Evolutionary conservation across 1,140 invertebrate species (phyloP).

Genomic region (Trichogramma pretiosum): DNA sequence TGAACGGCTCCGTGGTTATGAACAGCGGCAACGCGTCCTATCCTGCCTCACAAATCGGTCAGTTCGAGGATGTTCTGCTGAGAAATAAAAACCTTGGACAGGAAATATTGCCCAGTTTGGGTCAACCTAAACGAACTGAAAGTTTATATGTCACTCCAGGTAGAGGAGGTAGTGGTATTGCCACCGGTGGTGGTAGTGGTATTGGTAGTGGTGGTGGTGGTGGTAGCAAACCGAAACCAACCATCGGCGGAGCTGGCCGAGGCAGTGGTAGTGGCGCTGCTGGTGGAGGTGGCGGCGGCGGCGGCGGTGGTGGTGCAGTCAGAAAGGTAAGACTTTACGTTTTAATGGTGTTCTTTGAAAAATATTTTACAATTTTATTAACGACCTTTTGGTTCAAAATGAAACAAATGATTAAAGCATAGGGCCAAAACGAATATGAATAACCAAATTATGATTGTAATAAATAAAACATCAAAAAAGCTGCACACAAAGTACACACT

Average conservation of each 20-base stretch:
- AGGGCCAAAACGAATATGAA: too few relatives aligned
- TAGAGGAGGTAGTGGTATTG: slow-evolving; percentile 34
- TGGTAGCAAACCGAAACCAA: too few relatives aligned
- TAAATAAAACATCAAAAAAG: too few relatives aligned
- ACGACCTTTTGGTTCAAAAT: too few relatives aligned
- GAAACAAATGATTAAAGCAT: too few relatives aligned
- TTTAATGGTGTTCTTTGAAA: too few relatives aligned
- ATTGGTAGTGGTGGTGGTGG: slow-evolving; percentile 34
- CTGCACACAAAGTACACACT: too few relatives aligned
- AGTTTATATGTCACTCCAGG: slow-evolving; percentile 52
- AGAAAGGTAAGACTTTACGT: slow-evolving; percentile 42
- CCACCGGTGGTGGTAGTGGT: slow-evolving; percentile 26
- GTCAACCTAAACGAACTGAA: slow-evolving; percentile 81
- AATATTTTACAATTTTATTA: too few relatives aligned
- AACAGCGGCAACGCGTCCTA: slow-evolving; percentile 46
- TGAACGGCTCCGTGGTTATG: slow-evolving; percentile 37
- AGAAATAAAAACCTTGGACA: slow-evolving; percentile 72
- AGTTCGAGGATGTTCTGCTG: slow-evolving; percentile 71
- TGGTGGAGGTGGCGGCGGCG: slow-evolving; percentile 27
- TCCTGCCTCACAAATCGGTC: slow-evolving; percentile 34
- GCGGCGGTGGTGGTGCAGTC: too few relatives aligned
- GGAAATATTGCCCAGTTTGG: slow-evolving; percentile 75
- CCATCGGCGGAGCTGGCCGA: too few relatives aligned
- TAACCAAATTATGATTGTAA: too few relatives aligned
- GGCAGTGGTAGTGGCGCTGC: slow-evolving; percentile 29